A percentile compares a stretch with the other conserved stretches of the same genome.
Evolutionary conservation across 2,888 invertebrate species (phyloP).

Genomic region (Acanthococcus lagerstroemiae): DNA sequence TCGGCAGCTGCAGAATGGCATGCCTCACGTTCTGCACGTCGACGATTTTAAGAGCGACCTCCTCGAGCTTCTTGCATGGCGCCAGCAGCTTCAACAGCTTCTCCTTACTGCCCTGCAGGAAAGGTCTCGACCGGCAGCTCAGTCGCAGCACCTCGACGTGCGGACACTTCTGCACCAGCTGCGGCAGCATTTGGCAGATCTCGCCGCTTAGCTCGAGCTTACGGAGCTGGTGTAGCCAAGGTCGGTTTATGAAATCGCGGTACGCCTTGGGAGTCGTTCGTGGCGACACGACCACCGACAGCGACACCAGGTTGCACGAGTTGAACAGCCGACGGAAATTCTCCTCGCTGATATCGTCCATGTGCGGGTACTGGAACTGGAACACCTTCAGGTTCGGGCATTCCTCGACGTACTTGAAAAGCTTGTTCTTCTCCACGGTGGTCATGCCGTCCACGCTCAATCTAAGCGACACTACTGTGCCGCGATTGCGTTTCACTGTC

Average conservation of each 20-base stretch:
- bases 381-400: constrained; percentile 11
- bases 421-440: background rate
- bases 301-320: background rate
- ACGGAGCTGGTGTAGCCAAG: background rate
- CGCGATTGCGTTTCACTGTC: background rate
- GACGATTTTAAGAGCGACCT: constrained; percentile 11
- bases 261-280: background rate
- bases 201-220: constrained; percentile 20
- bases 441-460: constrained; percentile 6
- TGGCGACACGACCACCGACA: constrained; percentile 7
- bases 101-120: constrained; percentile 11
- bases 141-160: constrained; percentile 9
- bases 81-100: constrained; percentile 8
- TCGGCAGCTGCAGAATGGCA: constrained; percentile 20
- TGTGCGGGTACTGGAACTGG: constrained; percentile 21
- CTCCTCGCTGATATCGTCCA: constrained; percentile 6
- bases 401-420: constrained; percentile 2
- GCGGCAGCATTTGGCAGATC: background rate
- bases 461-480: constrained; percentile 1
- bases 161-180: background rate
- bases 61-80: constrained; percentile 3
- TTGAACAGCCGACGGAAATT: constrained; percentile 6
- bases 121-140: background rate
- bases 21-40: constrained; percentile 4
- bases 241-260: background rate